phyloP scores from a whole-genome alignment of 1,140 invertebrate species.

The Zaprionus capensis region DNA sequence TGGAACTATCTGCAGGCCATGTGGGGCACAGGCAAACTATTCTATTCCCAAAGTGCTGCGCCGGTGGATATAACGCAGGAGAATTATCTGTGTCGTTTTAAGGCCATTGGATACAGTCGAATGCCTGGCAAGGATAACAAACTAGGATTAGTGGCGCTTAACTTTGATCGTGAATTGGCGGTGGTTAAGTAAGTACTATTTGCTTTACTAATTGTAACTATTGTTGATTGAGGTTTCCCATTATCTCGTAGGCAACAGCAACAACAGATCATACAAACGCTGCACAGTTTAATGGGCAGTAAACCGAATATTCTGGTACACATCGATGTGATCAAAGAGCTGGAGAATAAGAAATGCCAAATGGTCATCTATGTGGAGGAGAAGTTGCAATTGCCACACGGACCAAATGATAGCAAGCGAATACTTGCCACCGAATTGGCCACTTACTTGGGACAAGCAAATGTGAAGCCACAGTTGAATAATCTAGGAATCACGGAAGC shows the following conservation, averaged over 20 bases:
- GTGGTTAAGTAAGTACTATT: conserved; percentile 61
- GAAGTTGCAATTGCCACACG: conserved; percentile 87
- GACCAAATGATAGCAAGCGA: conserved; percentile 86
- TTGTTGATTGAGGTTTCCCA: not conserved
- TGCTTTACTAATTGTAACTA: not conserved
- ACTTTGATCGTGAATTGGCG: conserved; percentile 89
- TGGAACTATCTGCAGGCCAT: conserved; percentile 97
- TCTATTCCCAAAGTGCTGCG: conserved; percentile 89
- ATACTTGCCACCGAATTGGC: conserved; percentile 91
- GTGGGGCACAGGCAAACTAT: conserved; percentile 93
- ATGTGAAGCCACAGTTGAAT: conserved; percentile 88
- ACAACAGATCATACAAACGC: conserved; percentile 88
- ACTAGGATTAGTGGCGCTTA: conserved; percentile 93
- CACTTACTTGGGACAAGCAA: conserved; percentile 88
- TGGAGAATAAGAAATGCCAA: conserved; percentile 91
- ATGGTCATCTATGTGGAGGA: conserved; percentile 92
- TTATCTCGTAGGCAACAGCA: conserved; percentile 86
- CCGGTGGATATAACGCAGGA: conserved; percentile 93
- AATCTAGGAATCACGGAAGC: conserved; percentile 88
- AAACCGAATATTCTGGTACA: conserved; percentile 92
- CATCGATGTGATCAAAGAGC: conserved; percentile 90
- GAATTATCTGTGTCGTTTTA: conserved; percentile 96
- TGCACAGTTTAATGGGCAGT: conserved; percentile 90
- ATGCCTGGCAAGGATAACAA: conserved; percentile 93
- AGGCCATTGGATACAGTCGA: conserved; percentile 95